Evolutionary conservation across 2,888 invertebrate species (phyloP).

Genomic region (Dorcus hopei): DNA sequence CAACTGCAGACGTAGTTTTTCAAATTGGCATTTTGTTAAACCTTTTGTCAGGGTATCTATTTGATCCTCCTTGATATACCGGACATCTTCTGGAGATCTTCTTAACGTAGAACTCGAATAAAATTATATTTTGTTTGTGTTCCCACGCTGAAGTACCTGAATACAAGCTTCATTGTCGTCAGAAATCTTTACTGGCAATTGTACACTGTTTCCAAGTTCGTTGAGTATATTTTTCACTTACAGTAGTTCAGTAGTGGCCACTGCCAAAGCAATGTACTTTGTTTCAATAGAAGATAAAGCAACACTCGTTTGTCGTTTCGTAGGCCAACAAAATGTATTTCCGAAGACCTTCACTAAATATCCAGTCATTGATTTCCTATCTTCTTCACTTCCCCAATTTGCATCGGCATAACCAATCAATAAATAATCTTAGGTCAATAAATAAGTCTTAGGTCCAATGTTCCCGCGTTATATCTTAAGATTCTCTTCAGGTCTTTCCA

Average conservation of each 20-base stretch:
- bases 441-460: slow-evolving; percentile 11
- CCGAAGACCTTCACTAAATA: slow-evolving; percentile 29
- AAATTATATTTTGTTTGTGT: slow-evolving; percentile 1
- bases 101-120: background rate
- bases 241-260: slow-evolving; percentile 26
- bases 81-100: too few relatives aligned
- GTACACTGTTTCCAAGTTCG: too few relatives aligned
- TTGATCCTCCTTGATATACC: background rate
- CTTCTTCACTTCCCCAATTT: slow-evolving; percentile 29
- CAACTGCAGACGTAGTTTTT: too few relatives aligned
- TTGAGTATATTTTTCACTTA: slow-evolving; percentile 21
- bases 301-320: slow-evolving; percentile 32
- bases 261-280: slow-evolving; percentile 32
- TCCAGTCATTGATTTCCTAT: slow-evolving; percentile 33
- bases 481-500: slow-evolving; percentile 28
- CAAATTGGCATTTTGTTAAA: too few relatives aligned
- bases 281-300: slow-evolving; percentile 35
- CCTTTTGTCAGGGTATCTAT: background rate
- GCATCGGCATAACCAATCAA: slow-evolving; percentile 26
- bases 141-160: slow-evolving; percentile 22
- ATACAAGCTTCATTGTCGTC: slow-evolving; percentile 31
- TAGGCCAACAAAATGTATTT: slow-evolving; percentile 30
- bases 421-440: slow-evolving; percentile 11
- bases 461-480: slow-evolving; percentile 22
- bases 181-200: slow-evolving; percentile 13